phyloP scores from a whole-genome alignment of 2,797 vertebrate species.

The Characodon lateralis region DNA sequence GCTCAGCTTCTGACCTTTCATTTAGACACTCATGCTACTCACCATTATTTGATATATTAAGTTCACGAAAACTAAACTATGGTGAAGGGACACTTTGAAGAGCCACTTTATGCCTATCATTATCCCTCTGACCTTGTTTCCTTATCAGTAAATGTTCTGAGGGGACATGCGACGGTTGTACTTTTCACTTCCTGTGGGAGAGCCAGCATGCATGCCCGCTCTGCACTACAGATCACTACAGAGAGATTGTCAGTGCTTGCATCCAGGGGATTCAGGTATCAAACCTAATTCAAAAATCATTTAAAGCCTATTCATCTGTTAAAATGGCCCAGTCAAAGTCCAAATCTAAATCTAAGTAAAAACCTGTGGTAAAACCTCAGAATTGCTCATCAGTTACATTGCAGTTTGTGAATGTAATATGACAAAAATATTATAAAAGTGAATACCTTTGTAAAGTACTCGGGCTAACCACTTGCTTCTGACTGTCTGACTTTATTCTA shows the following conservation, averaged over 20 bases:
- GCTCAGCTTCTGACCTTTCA: constrained; percentile 18
- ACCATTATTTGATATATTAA: constrained; percentile 10
- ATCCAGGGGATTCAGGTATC: constrained; percentile 90
- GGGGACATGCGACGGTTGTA: constrained; percentile 94
- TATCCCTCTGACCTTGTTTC: constrained; percentile 23
- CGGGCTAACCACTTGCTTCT: too few relatives aligned
- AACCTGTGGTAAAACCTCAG: background rate
- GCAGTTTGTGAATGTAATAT: background rate
- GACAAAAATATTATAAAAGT: background rate
- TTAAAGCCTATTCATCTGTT: background rate
- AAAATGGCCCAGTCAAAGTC: background rate
- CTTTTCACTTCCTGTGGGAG: constrained; percentile 93
- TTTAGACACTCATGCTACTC: constrained; percentile 1
- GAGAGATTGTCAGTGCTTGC: constrained; percentile 88
- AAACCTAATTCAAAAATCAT: background rate
- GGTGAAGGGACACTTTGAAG: constrained; percentile 19
- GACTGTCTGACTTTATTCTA: too few relatives aligned
- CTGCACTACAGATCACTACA: constrained; percentile 88
- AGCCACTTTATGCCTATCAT: background rate
- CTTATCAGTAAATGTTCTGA: constrained; percentile 87
- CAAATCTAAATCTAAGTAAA: background rate
- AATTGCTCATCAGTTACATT: background rate
- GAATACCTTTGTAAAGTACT: background rate
- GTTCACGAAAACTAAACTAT: constrained; percentile 10
- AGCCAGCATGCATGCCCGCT: constrained; percentile 88